Percentiles rank a stretch among this genome's conserved stretches.
These are phyloP conservation scores for Clusia tigrina DNA, from an alignment of 2,888 invertebrate genomes.

Conservation along the genomic window DNA sequence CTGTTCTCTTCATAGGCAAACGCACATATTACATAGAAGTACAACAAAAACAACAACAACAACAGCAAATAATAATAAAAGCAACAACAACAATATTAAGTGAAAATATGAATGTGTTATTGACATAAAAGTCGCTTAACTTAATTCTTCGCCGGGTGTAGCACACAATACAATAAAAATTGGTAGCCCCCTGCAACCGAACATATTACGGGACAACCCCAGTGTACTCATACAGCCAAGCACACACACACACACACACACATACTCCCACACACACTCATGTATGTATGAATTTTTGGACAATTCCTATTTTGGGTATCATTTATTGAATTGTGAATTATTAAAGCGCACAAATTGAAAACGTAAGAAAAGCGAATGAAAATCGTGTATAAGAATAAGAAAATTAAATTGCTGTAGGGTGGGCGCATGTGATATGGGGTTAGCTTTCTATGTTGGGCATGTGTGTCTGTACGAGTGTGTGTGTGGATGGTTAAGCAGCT, in stretches of 20 bases:
- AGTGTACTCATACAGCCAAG: neutral
- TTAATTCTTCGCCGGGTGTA: slow-evolving; percentile 51
- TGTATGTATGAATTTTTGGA: slow-evolving; percentile 34
- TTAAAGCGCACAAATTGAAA: slow-evolving; percentile 58
- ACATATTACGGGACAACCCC: too few species aligned
- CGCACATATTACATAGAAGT: neutral
- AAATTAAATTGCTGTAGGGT: neutral
- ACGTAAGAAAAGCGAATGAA: slow-evolving; percentile 32
- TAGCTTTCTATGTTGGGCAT: neutral
- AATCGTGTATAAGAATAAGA: neutral
- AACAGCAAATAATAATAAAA: too few species aligned
- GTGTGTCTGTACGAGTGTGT: too few species aligned
- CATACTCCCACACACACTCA: neutral
- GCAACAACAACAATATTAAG: slow-evolving; percentile 13
- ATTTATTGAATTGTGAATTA: slow-evolving; percentile 60
- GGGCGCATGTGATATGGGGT: neutral
- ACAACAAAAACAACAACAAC: too few species aligned
- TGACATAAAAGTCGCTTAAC: slow-evolving; percentile 45
- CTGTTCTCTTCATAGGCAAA: neutral
- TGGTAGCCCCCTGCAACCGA: slow-evolving; percentile 9
- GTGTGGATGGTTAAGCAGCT: too few species aligned
- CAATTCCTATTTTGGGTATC: slow-evolving; percentile 56
- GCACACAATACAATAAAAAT: too few species aligned
- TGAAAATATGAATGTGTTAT: slow-evolving; percentile 3
- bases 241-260: slow-evolving; percentile 1